A percentile compares a stretch with the other conserved stretches of the same genome.
phyloP scores from a whole-genome alignment of 2,113 vertebrate genomes.

The Athene cunicularia region DNA sequence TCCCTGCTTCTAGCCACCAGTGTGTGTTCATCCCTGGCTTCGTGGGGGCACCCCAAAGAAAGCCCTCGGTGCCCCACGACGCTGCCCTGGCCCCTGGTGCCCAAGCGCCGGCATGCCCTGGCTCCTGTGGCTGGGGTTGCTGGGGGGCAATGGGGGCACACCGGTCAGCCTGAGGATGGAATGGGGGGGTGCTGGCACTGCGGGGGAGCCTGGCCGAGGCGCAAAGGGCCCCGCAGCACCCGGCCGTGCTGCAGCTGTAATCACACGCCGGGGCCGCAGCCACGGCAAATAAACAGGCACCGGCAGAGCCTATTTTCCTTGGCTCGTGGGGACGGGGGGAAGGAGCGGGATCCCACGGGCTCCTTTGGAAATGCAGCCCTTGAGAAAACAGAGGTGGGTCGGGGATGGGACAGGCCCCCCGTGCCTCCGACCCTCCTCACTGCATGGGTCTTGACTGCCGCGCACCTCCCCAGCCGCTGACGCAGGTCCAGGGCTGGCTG shows the following conservation, averaged over 20 bases:
- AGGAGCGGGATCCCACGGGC: constrained; percentile 35
- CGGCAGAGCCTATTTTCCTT: constrained; percentile 60
- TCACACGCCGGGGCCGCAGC: background rate
- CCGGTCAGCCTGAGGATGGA: rapidly evolving
- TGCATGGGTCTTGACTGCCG: rapidly evolving
- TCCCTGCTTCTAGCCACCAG: background rate
- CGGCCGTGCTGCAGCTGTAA: constrained; percentile 49
- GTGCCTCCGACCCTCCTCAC: rapidly evolving
- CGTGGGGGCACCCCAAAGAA: background rate
- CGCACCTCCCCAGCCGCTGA: background rate
- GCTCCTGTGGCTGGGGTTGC: background rate
- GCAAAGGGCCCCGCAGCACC: background rate
- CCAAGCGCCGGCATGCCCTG: rapidly evolving
- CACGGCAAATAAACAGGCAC: constrained; percentile 53
- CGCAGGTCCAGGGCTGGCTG: background rate
- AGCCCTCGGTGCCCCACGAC: rapidly evolving
- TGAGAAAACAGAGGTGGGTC: constrained; percentile 50
- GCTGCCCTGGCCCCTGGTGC: background rate
- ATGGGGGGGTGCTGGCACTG: background rate
- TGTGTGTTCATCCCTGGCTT: rapidly evolving
- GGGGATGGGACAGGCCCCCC: background rate
- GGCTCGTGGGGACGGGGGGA: background rate
- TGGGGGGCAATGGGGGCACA: background rate
- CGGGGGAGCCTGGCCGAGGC: background rate
- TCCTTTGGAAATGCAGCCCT: constrained; percentile 32